phyloP scores from a whole-genome alignment of 2,113 vertebrate species.

The Dascyllus trimaculatus region DNA sequence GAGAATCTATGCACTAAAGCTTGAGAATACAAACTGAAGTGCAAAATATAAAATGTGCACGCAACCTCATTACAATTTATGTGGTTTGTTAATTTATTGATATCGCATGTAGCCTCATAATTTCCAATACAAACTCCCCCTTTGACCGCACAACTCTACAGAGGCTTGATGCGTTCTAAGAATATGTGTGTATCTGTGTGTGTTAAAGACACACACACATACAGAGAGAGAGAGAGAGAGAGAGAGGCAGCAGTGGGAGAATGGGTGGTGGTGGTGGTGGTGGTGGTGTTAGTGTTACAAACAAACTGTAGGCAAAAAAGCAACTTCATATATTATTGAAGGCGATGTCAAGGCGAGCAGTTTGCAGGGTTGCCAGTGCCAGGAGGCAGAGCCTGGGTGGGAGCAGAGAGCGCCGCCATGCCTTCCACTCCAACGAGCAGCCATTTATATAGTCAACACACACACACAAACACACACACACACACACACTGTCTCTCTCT shows the following conservation, averaged over 20 bases:
- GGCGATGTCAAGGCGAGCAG: conserved; percentile 87
- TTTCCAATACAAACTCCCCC: not conserved
- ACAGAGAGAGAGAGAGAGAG: not conserved
- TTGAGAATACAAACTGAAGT: too few relatives aligned
- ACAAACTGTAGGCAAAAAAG: conserved; percentile 90
- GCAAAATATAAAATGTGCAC: conserved; percentile 10
- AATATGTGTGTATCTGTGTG: conserved; percentile 15
- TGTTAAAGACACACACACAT: conserved; percentile 9
- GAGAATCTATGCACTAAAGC: not conserved
- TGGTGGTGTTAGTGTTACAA: conserved; percentile 71
- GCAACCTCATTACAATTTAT: not conserved
- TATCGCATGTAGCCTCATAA: not conserved
- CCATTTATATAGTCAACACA: conserved; percentile 64
- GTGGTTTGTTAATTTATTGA: not conserved
- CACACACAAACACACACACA: conserved; percentile 37
- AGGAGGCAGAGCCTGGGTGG: conserved; percentile 79
- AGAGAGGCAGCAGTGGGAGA: conserved; percentile 38
- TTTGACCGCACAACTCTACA: conserved; percentile 11
- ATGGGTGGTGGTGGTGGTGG: conserved; percentile 53
- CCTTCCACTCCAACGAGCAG: conserved; percentile 71
- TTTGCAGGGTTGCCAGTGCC: conserved; percentile 86
- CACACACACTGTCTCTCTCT: conserved; percentile 24
- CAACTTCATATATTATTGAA: conserved; percentile 90
- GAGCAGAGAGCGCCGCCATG: conserved; percentile 61
- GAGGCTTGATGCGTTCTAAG: conserved; percentile 15